These are phyloP conservation scores for Philopedon plagiatum DNA, from an alignment of 2,888 invertebrate genomes.

Conservation along the genomic window DNA sequence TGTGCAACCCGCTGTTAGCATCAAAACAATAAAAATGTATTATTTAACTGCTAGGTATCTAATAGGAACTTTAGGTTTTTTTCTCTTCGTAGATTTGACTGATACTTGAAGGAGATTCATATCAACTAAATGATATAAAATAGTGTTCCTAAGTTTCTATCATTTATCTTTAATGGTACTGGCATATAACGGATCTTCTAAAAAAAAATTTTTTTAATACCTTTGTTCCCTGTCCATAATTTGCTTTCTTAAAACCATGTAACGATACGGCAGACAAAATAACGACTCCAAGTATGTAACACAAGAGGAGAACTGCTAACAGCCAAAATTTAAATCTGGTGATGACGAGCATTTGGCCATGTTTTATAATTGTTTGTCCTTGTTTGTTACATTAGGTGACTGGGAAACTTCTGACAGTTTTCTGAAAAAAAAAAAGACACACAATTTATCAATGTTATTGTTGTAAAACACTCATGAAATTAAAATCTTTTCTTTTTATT, in stretches of 20 bases:
- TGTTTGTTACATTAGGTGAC: neutral
- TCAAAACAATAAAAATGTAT: too few relatives aligned
- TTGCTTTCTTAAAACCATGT: conserved; percentile 62
- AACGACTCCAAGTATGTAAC: conserved; percentile 68
- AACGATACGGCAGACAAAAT: conserved; percentile 68
- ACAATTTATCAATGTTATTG: neutral
- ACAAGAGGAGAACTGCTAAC: conserved; percentile 65
- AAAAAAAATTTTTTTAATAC: conserved; percentile 11
- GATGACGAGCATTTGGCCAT: conserved; percentile 65
- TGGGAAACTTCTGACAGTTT: neutral
- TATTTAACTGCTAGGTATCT: too few relatives aligned
- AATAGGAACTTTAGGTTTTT: too few relatives aligned
- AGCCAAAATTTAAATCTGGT: conserved; percentile 68
- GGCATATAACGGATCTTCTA: too few relatives aligned
- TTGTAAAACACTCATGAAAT: too few relatives aligned
- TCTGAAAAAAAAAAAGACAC: neutral
- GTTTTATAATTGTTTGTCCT: conserved; percentile 30
- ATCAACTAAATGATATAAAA: too few relatives aligned
- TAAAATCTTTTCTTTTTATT: too few relatives aligned
- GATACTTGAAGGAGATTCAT: too few relatives aligned
- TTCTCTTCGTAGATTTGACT: too few relatives aligned
- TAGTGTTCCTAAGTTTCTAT: too few relatives aligned
- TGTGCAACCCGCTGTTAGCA: too few relatives aligned
- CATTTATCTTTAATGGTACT: too few relatives aligned
- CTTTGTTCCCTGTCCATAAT: conserved; percentile 15